Conservation (phyloP, 2,113 vertebrate species). For the Plecturocebus donacophilus region DNA sequence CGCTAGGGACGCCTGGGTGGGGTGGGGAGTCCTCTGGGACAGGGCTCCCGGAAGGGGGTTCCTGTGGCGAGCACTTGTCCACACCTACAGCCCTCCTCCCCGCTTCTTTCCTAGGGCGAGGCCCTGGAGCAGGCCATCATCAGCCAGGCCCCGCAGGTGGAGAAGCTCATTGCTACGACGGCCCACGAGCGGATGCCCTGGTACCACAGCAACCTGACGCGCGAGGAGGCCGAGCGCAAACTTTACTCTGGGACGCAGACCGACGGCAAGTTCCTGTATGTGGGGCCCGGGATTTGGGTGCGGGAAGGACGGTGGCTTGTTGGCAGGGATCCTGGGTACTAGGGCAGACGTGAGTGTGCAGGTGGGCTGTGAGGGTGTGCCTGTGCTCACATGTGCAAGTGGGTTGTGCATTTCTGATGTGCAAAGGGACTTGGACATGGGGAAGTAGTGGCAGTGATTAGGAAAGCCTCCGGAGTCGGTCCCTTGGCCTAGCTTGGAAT, state of each 20-base stretch:
- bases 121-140: conserved; percentile 96
- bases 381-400: not conserved
- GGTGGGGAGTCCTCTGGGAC: not conserved
- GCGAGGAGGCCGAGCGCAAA: conserved; percentile 91
- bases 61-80: not conserved
- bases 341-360: not conserved
- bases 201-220: conserved; percentile 90
- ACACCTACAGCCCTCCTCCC: rapidly evolving
- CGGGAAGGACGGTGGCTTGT: not conserved
- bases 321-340: not conserved
- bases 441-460: not conserved
- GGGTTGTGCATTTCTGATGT: not conserved
- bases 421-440: not conserved
- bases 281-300: not conserved
- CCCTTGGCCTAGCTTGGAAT: not conserved
- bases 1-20: too few species aligned
- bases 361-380: not conserved
- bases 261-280: conserved; percentile 97
- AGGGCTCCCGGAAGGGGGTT: not conserved
- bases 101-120: conserved; percentile 86
- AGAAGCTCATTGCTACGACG: conserved; percentile 96
- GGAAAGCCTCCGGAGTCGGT: not conserved
- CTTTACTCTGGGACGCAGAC: conserved; percentile 93
- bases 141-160: conserved; percentile 96
- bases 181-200: conserved; percentile 96